A percentile compares a stretch with the other conserved stretches of the same genome.
Evolutionary conservation across 2,888 invertebrate genomes (phyloP).

Genomic region (Heliconius erato): DNA sequence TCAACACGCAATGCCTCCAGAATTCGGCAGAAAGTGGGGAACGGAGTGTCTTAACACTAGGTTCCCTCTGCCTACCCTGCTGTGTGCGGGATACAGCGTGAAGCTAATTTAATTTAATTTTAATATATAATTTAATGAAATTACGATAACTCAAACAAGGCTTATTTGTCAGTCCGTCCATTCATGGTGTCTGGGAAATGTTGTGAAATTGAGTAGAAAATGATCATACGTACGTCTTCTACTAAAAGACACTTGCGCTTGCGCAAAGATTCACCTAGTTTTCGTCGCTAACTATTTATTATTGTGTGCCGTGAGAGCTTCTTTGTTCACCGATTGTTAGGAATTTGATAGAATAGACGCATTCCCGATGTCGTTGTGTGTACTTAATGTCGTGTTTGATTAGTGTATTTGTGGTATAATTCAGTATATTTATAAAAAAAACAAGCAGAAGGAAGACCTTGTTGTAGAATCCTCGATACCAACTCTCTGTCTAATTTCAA

Average conservation of each 20-base stretch:
- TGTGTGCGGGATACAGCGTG: too few species aligned
- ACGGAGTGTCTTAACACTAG: too few species aligned
- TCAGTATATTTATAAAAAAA: not conserved
- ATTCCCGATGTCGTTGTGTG: slow-evolving; percentile 71
- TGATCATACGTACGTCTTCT: slow-evolving; percentile 86
- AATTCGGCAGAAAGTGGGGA: too few species aligned
- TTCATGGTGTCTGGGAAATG: slow-evolving; percentile 81
- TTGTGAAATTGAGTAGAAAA: slow-evolving; percentile 83
- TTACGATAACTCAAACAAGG: slow-evolving; percentile 82
- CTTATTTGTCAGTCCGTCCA: slow-evolving; percentile 80
- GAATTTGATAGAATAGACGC: slow-evolving; percentile 72
- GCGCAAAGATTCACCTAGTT: slow-evolving; percentile 87
- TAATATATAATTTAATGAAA: too few species aligned
- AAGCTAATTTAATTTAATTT: too few species aligned
- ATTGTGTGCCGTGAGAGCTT: slow-evolving; percentile 83
- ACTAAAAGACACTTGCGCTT: slow-evolving; percentile 80
- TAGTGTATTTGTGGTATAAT: not conserved
- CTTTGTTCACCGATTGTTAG: slow-evolving; percentile 79
- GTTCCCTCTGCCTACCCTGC: too few species aligned
- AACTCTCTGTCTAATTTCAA: too few species aligned
- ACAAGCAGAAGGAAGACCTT: too few species aligned
- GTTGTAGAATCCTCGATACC: too few species aligned
- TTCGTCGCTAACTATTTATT: slow-evolving; percentile 85
- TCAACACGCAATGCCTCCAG: too few species aligned
- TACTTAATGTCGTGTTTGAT: slow-evolving; percentile 43